Conservation (phyloP, 2,888 invertebrate genomes). For the Cataglyphis rosenhaueri region DNA sequence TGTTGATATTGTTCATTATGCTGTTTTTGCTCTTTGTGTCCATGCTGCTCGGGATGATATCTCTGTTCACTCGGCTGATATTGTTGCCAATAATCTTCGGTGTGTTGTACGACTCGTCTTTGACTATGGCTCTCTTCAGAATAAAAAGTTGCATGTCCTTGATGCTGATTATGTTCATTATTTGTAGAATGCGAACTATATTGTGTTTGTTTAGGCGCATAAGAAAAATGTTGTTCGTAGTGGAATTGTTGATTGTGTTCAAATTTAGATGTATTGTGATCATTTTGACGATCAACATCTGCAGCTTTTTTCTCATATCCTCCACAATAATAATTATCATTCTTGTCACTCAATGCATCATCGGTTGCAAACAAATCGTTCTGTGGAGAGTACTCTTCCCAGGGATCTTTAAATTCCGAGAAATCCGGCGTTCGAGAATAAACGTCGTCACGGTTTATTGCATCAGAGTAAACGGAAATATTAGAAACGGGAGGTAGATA, state of each 20-base stretch:
- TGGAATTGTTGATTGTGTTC: slow-evolving; percentile 23
- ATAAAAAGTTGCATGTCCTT: slow-evolving; percentile 9
- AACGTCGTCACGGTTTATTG: slow-evolving; percentile 65
- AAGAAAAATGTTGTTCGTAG: slow-evolving; percentile 13
- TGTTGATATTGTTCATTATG: slow-evolving; percentile 32
- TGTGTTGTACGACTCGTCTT: slow-evolving; percentile 36
- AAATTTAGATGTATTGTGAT: neutral
- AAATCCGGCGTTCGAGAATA: slow-evolving; percentile 75
- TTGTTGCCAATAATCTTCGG: slow-evolving; percentile 42
- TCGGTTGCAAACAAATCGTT: slow-evolving; percentile 43
- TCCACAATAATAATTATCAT: neutral
- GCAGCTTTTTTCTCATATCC: neutral
- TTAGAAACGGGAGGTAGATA: slow-evolving; percentile 53
- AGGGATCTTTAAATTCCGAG: slow-evolving; percentile 89
- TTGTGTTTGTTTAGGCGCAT: neutral
- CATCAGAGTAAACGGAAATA: slow-evolving; percentile 61
- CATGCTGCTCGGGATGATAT: slow-evolving; percentile 39
- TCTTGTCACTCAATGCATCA: neutral
- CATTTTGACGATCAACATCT: neutral
- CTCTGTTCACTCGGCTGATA: slow-evolving; percentile 17
- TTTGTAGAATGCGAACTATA: neutral
- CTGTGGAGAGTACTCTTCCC: slow-evolving; percentile 89
- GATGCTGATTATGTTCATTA: slow-evolving; percentile 39
- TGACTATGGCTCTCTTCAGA: slow-evolving; percentile 47
- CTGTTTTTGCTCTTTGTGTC: slow-evolving; percentile 26